Evolutionary conservation across 2,797 vertebrate genomes (phyloP).

Genomic region (Pelodytes ibericus): DNA sequence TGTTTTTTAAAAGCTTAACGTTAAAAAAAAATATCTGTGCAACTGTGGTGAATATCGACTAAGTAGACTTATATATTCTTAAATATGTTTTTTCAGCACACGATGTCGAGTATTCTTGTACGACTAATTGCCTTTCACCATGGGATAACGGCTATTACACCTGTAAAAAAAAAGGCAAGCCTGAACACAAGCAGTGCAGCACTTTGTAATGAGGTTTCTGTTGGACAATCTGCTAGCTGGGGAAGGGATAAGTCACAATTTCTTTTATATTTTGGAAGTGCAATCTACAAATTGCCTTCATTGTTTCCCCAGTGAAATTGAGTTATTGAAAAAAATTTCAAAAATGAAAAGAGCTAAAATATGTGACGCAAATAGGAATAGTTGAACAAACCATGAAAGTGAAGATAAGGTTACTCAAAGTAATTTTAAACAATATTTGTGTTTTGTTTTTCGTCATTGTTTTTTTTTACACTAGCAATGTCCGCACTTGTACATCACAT

Average conservation of each 20-base stretch:
- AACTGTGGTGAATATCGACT: no score
- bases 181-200: background rate
- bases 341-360: constrained; percentile 23
- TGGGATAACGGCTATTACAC: constrained; percentile 1
- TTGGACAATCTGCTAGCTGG: background rate
- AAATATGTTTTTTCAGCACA: background rate
- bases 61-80: no score
- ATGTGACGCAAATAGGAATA: constrained; percentile 23
- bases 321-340: background rate
- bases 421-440: no score
- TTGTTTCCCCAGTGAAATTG: background rate
- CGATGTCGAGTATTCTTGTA: constrained; percentile 10
- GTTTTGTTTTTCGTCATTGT: no score
- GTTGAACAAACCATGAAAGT: no score
- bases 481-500: no score
- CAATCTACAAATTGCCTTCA: constrained; percentile 14
- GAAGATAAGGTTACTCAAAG: no score
- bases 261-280: background rate
- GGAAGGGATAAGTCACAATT: background rate
- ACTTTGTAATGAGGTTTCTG: constrained; percentile 21
- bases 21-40: no score
- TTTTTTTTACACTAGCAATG: no score
- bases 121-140: constrained; percentile 8
- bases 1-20: no score
- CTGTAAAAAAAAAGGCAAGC: background rate